Conservation (phyloP, 2,888 invertebrate genomes). For the Synanthedon formicaeformis region DNA sequence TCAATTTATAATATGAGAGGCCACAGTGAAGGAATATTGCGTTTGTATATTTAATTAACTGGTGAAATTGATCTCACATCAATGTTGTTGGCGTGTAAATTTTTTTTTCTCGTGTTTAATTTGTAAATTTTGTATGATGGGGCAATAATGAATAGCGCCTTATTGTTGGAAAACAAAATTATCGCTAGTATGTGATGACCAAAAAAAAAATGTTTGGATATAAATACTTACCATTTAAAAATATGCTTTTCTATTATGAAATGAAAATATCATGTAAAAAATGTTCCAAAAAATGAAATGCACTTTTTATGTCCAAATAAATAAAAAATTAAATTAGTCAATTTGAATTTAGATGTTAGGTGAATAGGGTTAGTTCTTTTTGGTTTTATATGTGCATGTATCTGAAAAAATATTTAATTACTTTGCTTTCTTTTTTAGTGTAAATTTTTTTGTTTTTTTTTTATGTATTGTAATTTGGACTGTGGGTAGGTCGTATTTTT, state of each 20-base stretch:
- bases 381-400: conserved; percentile 31
- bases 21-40: too few relatives aligned
- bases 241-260: conserved; percentile 43
- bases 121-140: conserved; percentile 30
- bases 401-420: conserved; percentile 33
- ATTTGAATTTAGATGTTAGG: conserved; percentile 35
- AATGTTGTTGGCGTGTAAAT: conserved; percentile 29
- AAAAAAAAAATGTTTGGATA: conserved; percentile 42
- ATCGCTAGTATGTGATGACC: conserved; percentile 41
- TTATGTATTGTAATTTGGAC: conserved; percentile 34
- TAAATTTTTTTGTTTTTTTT: conserved; percentile 53
- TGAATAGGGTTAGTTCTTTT: conserved; percentile 42
- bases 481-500: conserved; percentile 47
- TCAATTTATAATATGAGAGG: too few relatives aligned
- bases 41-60: too few relatives aligned
- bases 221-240: conserved; percentile 20
- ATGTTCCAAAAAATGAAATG: conserved; percentile 20
- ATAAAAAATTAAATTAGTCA: conserved; percentile 52
- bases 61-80: conserved; percentile 45
- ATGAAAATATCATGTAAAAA: conserved; percentile 29
- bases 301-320: conserved; percentile 51
- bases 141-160: conserved; percentile 45
- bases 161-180: conserved; percentile 29
- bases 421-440: conserved; percentile 41
- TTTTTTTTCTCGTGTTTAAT: conserved; percentile 10